phyloP scores from a whole-genome alignment of 2,113 vertebrate species.

The Barbus barbus region DNA sequence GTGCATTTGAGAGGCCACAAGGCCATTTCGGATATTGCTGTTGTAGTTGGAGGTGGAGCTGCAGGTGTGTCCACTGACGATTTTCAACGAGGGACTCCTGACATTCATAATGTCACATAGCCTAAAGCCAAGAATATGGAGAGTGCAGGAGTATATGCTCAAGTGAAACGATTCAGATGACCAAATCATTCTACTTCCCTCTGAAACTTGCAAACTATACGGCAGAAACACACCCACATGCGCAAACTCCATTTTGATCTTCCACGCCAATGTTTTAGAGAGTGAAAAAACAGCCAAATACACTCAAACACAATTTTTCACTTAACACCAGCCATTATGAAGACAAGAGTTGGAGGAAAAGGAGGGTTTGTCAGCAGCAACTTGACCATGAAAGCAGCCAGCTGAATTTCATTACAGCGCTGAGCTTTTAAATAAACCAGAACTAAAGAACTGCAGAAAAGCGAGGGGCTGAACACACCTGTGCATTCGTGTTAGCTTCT shows the following conservation, averaged over 20 bases:
- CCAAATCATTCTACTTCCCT: not conserved
- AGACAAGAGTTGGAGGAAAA: not conserved
- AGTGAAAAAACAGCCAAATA: slow-evolving; percentile 14
- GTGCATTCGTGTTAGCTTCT: slow-evolving; percentile 18
- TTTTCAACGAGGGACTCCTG: slow-evolving; percentile 13
- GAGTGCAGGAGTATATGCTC: not conserved
- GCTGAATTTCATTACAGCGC: slow-evolving; percentile 49
- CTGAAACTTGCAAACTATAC: not conserved
- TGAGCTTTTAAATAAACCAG: not conserved
- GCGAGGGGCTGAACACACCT: slow-evolving; percentile 50
- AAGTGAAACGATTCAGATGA: not conserved
- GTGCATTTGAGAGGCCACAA: not conserved
- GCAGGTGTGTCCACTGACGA: slow-evolving; percentile 34
- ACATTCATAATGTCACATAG: not conserved
- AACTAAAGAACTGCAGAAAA: not conserved
- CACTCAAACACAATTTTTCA: slow-evolving; percentile 21
- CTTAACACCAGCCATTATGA: slow-evolving; percentile 1
- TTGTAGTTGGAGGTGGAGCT: slow-evolving; percentile 9
- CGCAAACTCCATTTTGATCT: not conserved
- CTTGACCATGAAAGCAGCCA: slow-evolving; percentile 42
- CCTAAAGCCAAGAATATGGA: slow-evolving; percentile 20
- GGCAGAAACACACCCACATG: not conserved
- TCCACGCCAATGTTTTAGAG: not conserved
- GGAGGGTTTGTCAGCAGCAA: not conserved
- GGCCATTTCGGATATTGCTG: not conserved